Conservation (phyloP, 2,797 vertebrate species). For the Rhyacichthys aspro region DNA sequence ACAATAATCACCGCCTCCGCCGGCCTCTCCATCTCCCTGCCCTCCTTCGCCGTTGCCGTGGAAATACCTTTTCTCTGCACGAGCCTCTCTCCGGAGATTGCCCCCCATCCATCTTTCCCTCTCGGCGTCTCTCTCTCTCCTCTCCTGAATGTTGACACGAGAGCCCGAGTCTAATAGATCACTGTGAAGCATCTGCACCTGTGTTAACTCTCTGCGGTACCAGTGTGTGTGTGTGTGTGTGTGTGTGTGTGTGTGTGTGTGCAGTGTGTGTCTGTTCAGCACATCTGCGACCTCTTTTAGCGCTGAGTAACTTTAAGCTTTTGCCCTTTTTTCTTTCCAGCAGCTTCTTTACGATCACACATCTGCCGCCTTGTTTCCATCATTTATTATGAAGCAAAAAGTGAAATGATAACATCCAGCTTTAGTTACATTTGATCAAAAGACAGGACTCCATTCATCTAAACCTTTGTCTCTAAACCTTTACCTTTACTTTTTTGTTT, state of each 20-base stretch:
- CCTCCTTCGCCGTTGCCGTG: slow-evolving; percentile 46
- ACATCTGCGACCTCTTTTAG: slow-evolving; percentile 74
- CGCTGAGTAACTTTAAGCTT: slow-evolving; percentile 50
- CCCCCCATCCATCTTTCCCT: slow-evolving; percentile 66
- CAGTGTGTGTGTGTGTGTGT: slow-evolving; percentile 19
- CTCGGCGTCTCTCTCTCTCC: slow-evolving; percentile 52
- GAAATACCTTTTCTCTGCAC: slow-evolving; percentile 67
- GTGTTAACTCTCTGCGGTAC: slow-evolving; percentile 72
- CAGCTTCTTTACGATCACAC: slow-evolving; percentile 19
- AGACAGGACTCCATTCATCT: no score
- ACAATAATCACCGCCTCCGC: slow-evolving; percentile 52
- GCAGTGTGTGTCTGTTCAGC: slow-evolving; percentile 48
- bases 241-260: slow-evolving; percentile 22
- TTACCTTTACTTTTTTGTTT: no score
- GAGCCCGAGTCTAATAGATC: slow-evolving; percentile 76
- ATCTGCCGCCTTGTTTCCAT: slow-evolving; percentile 2
- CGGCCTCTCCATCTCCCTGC: slow-evolving; percentile 8
- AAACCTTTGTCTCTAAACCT: no score
- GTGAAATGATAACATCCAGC: no score
- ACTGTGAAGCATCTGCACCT: slow-evolving; percentile 77
- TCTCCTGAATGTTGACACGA: slow-evolving; percentile 72
- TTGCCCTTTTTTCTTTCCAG: slow-evolving; percentile 31
- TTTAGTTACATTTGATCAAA: no score
- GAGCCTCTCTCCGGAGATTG: slow-evolving; percentile 55
- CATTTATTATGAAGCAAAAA: no score